These are phyloP conservation scores for Altica lythri DNA, from an alignment of 2,888 invertebrate species.

Conservation along the genomic window DNA sequence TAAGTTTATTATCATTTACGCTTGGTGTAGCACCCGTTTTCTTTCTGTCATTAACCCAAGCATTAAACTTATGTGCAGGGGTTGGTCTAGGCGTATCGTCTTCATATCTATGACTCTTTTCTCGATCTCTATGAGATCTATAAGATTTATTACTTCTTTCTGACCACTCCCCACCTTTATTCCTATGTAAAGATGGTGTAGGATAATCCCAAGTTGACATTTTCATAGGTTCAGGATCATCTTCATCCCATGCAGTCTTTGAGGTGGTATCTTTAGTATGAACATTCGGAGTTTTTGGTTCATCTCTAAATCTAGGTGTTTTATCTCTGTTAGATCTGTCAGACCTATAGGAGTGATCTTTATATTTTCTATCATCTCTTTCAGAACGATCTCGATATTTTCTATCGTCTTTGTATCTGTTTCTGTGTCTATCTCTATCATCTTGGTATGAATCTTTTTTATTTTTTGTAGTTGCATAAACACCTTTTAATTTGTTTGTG, in stretches of 20 bases:
- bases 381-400: constrained; percentile 46
- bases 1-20: constrained; percentile 60
- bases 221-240: constrained; percentile 63
- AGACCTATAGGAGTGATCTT: constrained; percentile 52
- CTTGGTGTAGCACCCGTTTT: constrained; percentile 69
- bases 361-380: constrained; percentile 50
- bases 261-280: constrained; percentile 66
- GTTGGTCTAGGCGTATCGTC: constrained; percentile 82
- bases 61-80: constrained; percentile 83
- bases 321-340: constrained; percentile 49
- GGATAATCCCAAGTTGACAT: constrained; percentile 93
- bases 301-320: constrained; percentile 76
- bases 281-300: constrained; percentile 82
- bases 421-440: constrained; percentile 47
- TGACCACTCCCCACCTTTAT: constrained; percentile 49
- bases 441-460: constrained; percentile 6
- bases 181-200: constrained; percentile 70
- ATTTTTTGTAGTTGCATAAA: constrained; percentile 71
- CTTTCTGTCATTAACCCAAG: constrained; percentile 74
- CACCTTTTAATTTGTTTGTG: constrained; percentile 66
- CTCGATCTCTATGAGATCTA: constrained; percentile 54
- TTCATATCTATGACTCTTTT: constrained; percentile 50
- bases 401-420: no score
- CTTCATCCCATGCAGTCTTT: constrained; percentile 80
- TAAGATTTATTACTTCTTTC: constrained; percentile 46